Conservation (phyloP, 2,113 vertebrate species). For the Prunella himalayana region DNA sequence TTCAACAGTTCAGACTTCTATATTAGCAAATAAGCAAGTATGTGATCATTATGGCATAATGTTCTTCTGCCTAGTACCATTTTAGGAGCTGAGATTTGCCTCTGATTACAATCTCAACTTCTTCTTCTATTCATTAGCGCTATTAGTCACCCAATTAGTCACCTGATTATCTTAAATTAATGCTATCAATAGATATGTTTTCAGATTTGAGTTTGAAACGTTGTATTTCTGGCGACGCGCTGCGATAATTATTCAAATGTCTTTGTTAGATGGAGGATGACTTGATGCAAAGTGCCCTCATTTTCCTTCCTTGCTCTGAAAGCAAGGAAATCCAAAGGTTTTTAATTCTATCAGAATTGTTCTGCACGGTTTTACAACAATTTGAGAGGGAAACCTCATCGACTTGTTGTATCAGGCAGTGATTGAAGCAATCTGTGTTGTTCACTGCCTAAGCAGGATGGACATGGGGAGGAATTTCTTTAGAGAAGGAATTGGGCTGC, state of each 20-base stretch:
- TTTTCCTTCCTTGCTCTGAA: background rate
- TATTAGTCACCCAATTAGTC: conserved; percentile 26
- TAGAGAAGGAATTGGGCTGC: background rate
- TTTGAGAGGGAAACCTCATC: background rate
- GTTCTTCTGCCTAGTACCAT: background rate
- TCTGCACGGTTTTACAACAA: background rate
- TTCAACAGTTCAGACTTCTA: background rate
- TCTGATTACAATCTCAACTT: background rate
- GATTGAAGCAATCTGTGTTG: background rate
- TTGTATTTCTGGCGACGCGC: background rate
- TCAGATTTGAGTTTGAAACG: background rate
- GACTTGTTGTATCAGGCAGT: background rate
- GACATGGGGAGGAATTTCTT: background rate
- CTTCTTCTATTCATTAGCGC: background rate
- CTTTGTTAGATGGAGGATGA: background rate
- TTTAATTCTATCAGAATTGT: background rate
- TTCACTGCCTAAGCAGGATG: background rate
- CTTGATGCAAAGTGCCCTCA: background rate
- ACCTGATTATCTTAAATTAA: conserved; percentile 7
- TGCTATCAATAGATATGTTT: background rate
- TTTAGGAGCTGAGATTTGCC: background rate
- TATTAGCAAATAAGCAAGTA: background rate
- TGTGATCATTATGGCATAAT: background rate
- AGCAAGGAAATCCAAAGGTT: background rate
- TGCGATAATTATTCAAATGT: background rate